Conservation (phyloP, 1,140 invertebrate species). For the Calephelis nemesis region DNA sequence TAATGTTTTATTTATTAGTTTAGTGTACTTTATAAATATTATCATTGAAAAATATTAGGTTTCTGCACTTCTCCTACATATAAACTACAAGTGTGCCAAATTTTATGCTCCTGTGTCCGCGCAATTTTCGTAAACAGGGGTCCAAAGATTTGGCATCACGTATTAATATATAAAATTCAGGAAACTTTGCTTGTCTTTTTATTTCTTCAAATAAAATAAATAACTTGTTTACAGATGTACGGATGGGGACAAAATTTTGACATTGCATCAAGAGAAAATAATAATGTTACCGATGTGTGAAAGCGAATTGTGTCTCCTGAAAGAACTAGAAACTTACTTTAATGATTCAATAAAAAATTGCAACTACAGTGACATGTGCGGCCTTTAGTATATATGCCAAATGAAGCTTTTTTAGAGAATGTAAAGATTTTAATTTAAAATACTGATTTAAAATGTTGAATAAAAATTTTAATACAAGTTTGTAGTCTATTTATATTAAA, state of each 20-base stretch:
- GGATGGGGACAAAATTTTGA: conserved; percentile 80
- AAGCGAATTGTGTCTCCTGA: conserved; percentile 82
- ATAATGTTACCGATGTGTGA: conserved; percentile 84
- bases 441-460: conserved; percentile 1
- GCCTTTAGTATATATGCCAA: conserved; percentile 6
- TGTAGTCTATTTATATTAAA: no score
- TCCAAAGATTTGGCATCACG: no score
- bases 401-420: background rate
- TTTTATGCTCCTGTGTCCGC: no score
- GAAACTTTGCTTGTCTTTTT: no score
- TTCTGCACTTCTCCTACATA: no score
- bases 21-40: no score
- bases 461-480: background rate
- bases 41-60: no score
- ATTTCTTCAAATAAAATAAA: no score
- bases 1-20: no score
- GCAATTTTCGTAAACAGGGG: no score
- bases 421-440: background rate
- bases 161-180: no score
- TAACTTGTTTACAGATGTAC: conserved; percentile 76
- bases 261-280: conserved; percentile 86
- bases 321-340: conserved; percentile 80
- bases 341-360: conserved; percentile 81
- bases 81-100: no score
- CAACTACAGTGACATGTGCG: conserved; percentile 83